Conservation (phyloP, 1,140 invertebrate species). For the Centruroides sculpturatus region DNA sequence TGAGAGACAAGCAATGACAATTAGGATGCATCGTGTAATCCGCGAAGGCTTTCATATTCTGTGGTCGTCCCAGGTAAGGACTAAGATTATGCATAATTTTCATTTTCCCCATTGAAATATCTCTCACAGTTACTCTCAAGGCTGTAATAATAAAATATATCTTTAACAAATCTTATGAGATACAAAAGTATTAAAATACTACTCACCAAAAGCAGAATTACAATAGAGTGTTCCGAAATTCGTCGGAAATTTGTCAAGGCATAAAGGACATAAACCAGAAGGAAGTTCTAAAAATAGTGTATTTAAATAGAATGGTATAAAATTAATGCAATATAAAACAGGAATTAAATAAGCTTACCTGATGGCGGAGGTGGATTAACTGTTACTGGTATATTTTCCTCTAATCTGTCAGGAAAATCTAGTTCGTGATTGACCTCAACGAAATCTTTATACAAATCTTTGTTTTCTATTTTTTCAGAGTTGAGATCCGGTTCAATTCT, state of each 20-base stretch:
- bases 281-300: not conserved
- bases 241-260: not conserved
- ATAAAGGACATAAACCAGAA: constrained; percentile 1
- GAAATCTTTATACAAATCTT: not conserved
- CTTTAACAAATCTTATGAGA: no score
- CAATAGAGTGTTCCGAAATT: constrained; percentile 4
- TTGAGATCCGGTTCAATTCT: no score
- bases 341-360: no score
- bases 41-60: not conserved
- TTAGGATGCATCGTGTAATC: not conserved
- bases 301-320: no score
- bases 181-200: no score
- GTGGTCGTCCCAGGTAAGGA: not conserved
- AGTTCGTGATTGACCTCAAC: not conserved
- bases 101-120: not conserved
- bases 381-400: constrained; percentile 4
- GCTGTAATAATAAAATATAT: not conserved
- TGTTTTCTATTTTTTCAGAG: no score
- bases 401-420: constrained; percentile 11
- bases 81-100: constrained; percentile 8
- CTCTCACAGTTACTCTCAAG: not conserved
- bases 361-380: not conserved
- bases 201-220: constrained; percentile 7
- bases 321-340: no score
- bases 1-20: not conserved